Percentiles rank a stretch among this genome's conserved stretches.
phyloP scores from a whole-genome alignment of 2,888 invertebrate species.

The Dioctria linearis region DNA sequence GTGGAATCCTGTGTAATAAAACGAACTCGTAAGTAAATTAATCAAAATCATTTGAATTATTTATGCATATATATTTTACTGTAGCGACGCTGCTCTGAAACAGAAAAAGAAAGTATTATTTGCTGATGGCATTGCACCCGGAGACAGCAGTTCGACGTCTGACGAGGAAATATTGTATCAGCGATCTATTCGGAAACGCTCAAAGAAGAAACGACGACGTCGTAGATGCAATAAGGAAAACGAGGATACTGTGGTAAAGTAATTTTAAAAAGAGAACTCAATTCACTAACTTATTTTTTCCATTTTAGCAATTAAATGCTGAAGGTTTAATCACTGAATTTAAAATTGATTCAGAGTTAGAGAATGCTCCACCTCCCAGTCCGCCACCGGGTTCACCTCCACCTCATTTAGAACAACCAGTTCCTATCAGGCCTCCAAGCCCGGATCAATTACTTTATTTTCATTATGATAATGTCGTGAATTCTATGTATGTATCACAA shows the following conservation, averaged over 20 bases:
- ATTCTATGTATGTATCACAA: slow-evolving; percentile 66
- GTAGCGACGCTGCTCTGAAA: slow-evolving; percentile 1
- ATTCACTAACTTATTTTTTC: neutral
- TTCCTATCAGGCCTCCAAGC: slow-evolving; percentile 63
- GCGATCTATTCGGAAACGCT: neutral
- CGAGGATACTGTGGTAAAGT: slow-evolving; percentile 14
- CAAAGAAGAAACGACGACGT: slow-evolving; percentile 22
- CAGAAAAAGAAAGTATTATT: slow-evolving; percentile 59
- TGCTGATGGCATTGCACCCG: slow-evolving; percentile 60
- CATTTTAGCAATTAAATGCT: neutral
- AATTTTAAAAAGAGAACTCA: too few relatives aligned
- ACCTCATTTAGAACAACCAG: slow-evolving; percentile 64
- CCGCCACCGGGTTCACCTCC: slow-evolving; percentile 65
- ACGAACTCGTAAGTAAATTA: slow-evolving; percentile 61
- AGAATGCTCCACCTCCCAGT: slow-evolving; percentile 64
- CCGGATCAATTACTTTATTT: slow-evolving; percentile 66
- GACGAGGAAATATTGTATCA: slow-evolving; percentile 22
- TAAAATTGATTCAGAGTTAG: slow-evolving; percentile 63
- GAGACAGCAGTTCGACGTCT: slow-evolving; percentile 51
- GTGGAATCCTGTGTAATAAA: slow-evolving; percentile 54
- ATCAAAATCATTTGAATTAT: neutral
- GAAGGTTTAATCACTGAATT: slow-evolving; percentile 44
- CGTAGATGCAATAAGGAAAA: slow-evolving; percentile 54
- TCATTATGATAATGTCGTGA: slow-evolving; percentile 66
- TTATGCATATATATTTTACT: neutral